These are phyloP conservation scores for Heptascelio sp. DNA, from an alignment of 2,888 invertebrate species.

Conservation along the genomic window DNA sequence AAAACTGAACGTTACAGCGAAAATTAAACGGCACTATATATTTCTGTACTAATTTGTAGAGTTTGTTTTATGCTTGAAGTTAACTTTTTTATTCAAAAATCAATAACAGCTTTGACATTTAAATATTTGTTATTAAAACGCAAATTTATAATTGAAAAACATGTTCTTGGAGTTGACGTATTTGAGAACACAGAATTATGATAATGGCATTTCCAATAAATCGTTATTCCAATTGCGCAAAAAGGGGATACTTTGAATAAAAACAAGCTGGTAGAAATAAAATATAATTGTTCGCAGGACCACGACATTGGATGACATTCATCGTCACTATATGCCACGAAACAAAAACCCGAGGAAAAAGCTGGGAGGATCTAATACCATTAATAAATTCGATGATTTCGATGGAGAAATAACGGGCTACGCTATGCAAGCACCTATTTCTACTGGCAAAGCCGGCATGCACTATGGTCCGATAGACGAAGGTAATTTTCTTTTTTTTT, in stretches of 20 bases:
- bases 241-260: background rate
- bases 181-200: background rate
- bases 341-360: no score
- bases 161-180: background rate
- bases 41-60: background rate
- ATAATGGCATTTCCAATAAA: background rate
- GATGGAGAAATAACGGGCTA: no score
- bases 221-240: background rate
- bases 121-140: background rate
- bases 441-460: no score
- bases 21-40: background rate
- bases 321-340: no score
- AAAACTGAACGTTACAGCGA: background rate
- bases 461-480: no score
- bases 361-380: no score
- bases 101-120: background rate
- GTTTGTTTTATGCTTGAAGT: background rate
- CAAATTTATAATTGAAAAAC: background rate
- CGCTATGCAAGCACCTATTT: no score
- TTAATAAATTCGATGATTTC: no score
- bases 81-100: background rate
- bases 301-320: slow-evolving; percentile 89
- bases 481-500: no score
- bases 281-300: slow-evolving; percentile 85
- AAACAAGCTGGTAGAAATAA: slow-evolving; percentile 20